Percentiles rank a stretch among this genome's conserved stretches.
These are phyloP conservation scores for Macrosteles quadrilineatus DNA, from an alignment of 1,140 invertebrate species.

Conservation along the genomic window DNA sequence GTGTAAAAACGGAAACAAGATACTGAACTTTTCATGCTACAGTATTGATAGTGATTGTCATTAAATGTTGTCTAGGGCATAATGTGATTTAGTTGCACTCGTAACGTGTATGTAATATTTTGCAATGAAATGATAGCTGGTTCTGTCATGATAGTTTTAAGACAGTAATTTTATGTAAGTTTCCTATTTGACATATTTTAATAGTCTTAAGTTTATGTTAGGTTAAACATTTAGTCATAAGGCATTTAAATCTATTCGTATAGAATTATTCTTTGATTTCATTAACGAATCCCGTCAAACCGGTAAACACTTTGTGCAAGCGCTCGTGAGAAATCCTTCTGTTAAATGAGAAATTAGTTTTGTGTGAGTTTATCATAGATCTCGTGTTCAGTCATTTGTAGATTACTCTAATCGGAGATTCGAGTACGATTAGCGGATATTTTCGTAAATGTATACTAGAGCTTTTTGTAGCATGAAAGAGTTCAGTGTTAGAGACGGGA, in stretches of 20 bases:
- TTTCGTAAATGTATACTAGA: slow-evolving; percentile 19
- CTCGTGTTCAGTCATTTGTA: too few species aligned
- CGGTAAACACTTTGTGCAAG: too few species aligned
- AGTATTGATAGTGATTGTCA: slow-evolving; percentile 4
- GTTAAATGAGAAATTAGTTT: too few species aligned
- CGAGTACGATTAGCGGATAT: not conserved
- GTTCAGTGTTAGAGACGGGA: slow-evolving; percentile 8
- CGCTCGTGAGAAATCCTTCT: too few species aligned
- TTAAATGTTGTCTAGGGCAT: not conserved
- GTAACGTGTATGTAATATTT: slow-evolving; percentile 16
- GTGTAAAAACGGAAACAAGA: slow-evolving; percentile 5
- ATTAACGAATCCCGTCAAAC: too few species aligned
- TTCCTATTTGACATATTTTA: slow-evolving; percentile 3
- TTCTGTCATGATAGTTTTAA: slow-evolving; percentile 18
- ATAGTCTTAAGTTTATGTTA: slow-evolving; percentile 3
- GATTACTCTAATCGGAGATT: too few species aligned
- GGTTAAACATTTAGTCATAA: not conserved
- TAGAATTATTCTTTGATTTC: too few species aligned
- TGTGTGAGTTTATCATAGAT: too few species aligned
- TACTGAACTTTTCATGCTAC: slow-evolving; percentile 16
- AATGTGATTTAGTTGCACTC: slow-evolving; percentile 14
- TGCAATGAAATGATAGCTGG: slow-evolving; percentile 21
- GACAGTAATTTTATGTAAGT: not conserved
- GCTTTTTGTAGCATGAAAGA: slow-evolving; percentile 11
- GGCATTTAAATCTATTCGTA: too few species aligned